These are phyloP conservation scores for Neoniphon sammara DNA, from an alignment of 2,797 vertebrate species.

Conservation along the genomic window DNA sequence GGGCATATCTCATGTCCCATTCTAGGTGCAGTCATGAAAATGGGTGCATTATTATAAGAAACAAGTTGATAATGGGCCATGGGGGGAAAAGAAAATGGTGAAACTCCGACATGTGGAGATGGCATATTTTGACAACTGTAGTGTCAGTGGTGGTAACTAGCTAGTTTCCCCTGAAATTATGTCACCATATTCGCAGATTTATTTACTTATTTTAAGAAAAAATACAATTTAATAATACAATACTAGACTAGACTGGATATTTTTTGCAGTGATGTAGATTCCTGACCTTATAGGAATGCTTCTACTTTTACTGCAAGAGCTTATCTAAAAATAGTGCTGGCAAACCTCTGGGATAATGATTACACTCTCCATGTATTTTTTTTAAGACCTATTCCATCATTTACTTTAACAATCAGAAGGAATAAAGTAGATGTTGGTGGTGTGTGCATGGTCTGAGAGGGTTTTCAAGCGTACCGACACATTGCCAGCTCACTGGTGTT, in stretches of 20 bases:
- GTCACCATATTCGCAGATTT: too few species aligned
- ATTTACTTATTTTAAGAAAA: background rate
- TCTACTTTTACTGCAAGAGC: background rate
- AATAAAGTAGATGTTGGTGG: background rate
- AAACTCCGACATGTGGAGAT: too few species aligned
- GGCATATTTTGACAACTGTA: too few species aligned
- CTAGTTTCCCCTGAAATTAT: too few species aligned
- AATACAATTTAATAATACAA: background rate
- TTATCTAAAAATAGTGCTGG: background rate
- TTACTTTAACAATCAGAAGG: background rate
- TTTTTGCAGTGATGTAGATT: background rate
- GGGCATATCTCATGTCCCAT: too few species aligned
- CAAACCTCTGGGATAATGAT: background rate
- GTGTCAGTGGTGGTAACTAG: too few species aligned
- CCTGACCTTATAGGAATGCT: background rate
- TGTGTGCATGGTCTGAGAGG: background rate
- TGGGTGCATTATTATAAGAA: too few species aligned
- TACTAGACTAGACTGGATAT: background rate
- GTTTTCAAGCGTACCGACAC: slow-evolving; percentile 83
- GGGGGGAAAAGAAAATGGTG: too few species aligned
- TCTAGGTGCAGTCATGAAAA: too few species aligned
- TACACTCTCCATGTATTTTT: background rate
- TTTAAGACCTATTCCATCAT: background rate
- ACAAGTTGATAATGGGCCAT: too few species aligned
- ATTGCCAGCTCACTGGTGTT: slow-evolving; percentile 83